These are phyloP conservation scores for Ectemnius lituratus DNA, from an alignment of 2,888 invertebrate genomes.

Conservation along the genomic window DNA sequence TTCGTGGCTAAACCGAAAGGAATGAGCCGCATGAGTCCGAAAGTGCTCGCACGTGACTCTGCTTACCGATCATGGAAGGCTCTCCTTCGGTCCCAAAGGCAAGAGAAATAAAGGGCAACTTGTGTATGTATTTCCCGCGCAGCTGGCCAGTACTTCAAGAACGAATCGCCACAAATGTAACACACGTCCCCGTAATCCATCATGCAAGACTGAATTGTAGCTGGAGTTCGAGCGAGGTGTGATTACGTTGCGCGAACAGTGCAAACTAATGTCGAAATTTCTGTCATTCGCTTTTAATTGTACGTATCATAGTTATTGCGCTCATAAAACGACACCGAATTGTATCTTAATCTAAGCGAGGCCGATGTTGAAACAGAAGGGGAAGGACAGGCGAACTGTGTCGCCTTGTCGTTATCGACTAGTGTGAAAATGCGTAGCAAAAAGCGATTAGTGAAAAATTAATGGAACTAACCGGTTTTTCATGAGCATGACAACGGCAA, in stretches of 20 bases:
- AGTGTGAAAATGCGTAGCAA: too few species aligned
- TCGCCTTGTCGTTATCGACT: too few species aligned
- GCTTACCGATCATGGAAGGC: constrained; percentile 7
- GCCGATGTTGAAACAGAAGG: too few species aligned
- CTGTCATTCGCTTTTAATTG: too few species aligned
- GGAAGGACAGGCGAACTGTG: too few species aligned
- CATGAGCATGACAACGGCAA: constrained; percentile 40
- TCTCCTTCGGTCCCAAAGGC: not conserved
- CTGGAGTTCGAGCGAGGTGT: not conserved
- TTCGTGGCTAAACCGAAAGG: constrained; percentile 15
- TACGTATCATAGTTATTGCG: constrained; percentile 6
- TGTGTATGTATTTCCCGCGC: not conserved
- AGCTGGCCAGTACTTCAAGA: not conserved
- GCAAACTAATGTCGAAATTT: too few species aligned
- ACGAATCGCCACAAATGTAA: not conserved
- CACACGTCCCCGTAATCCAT: not conserved
- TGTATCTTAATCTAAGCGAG: too few species aligned
- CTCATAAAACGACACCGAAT: too few species aligned
- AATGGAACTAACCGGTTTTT: constrained; percentile 46
- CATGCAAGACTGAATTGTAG: too few species aligned
- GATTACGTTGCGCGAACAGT: too few species aligned
- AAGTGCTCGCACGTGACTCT: constrained; percentile 1
- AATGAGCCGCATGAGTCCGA: constrained; percentile 18
- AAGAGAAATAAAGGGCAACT: not conserved
- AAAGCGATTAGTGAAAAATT: constrained; percentile 51